phyloP scores from a whole-genome alignment of 2,113 vertebrate genomes.

The Cryptoleucopteryx plumbea region DNA sequence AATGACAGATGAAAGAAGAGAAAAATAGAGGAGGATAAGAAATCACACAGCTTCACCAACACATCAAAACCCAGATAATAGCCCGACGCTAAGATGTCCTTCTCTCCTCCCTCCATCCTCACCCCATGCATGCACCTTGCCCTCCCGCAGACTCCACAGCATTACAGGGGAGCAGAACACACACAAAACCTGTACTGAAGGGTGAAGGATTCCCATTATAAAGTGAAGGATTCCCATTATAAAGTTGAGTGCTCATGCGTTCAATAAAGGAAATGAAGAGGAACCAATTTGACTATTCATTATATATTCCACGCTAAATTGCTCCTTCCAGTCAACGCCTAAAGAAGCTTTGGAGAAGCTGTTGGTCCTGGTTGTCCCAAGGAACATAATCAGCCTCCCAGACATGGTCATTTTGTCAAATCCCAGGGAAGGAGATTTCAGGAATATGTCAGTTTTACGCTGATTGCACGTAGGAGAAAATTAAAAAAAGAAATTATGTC shows the following conservation, averaged over 20 bases:
- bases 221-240: not conserved
- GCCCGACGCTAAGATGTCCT: not conserved
- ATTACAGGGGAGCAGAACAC: not conserved
- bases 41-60: not conserved
- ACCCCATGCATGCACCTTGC: not conserved
- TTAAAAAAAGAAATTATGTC: not conserved
- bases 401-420: not conserved
- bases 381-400: not conserved
- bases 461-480: not conserved
- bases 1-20: not conserved
- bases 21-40: not conserved
- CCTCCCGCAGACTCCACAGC: not conserved
- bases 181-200: not conserved
- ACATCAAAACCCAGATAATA: not conserved
- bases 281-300: not conserved
- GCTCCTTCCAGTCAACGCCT: not conserved
- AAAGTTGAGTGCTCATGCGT: not conserved
- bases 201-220: not conserved
- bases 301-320: not conserved
- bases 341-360: not conserved
- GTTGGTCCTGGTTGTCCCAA: not conserved
- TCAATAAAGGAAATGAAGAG: not conserved
- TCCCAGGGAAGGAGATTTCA: not conserved
- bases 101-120: not conserved
- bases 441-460: accelerated